phyloP scores from a whole-genome alignment of 2,113 vertebrate species.

The Lepus timidus region DNA sequence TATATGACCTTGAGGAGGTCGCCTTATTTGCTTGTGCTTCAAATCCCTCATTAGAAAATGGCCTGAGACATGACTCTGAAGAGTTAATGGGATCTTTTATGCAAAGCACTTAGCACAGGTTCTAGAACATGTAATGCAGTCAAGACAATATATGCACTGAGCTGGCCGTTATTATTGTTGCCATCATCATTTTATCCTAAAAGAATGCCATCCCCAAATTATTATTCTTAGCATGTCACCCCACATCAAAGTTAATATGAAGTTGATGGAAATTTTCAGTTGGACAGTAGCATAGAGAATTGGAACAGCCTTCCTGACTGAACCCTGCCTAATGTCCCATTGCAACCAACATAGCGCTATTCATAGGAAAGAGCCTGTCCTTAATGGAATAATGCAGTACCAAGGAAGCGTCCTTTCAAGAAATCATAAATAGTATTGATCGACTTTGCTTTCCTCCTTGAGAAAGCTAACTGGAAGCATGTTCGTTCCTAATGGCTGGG shows the following conservation, averaged over 20 bases:
- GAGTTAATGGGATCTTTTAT: not conserved
- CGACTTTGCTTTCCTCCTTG: slow-evolving; percentile 50
- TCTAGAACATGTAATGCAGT: not conserved
- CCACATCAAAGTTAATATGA: not conserved
- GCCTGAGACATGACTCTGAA: not conserved
- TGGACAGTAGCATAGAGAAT: not conserved
- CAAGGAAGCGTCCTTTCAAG: slow-evolving; percentile 51
- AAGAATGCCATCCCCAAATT: not conserved
- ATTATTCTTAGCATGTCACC: slow-evolving; percentile 25
- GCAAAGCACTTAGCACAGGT: not conserved
- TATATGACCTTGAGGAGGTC: not conserved
- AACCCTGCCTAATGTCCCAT: not conserved
- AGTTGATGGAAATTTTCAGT: slow-evolving; percentile 50
- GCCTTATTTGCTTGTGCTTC: not conserved
- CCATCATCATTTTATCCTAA: slow-evolving; percentile 48
- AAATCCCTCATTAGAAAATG: slow-evolving; percentile 52
- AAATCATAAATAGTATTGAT: slow-evolving; percentile 71
- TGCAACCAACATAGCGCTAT: not conserved
- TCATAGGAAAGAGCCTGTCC: not conserved
- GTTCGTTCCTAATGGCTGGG: slow-evolving; percentile 15
- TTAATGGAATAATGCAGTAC: slow-evolving; percentile 22
- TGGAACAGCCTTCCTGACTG: slow-evolving; percentile 27
- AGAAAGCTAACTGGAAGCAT: slow-evolving; percentile 63
- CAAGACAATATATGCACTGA: not conserved
- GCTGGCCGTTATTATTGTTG: not conserved